Conservation (phyloP, 2,113 vertebrate species). For the Diglossa brunneiventris region DNA sequence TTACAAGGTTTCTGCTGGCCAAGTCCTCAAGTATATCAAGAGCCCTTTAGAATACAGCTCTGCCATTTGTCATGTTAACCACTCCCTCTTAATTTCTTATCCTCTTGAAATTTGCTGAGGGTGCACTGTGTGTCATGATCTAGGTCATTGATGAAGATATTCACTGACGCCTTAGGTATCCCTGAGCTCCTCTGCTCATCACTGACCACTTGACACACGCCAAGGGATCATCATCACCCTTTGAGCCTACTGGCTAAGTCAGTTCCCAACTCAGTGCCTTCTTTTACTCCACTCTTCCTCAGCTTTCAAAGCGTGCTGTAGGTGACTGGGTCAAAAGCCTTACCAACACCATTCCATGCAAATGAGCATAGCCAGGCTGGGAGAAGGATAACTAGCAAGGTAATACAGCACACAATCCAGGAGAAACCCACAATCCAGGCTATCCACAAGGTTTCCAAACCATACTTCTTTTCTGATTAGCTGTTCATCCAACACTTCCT, state of each 20-base stretch:
- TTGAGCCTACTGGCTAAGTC: neutral
- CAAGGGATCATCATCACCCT: neutral
- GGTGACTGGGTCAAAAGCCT: neutral
- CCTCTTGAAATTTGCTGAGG: slow-evolving; percentile 10
- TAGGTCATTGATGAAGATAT: slow-evolving; percentile 30
- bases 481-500: neutral
- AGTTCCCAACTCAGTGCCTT: neutral
- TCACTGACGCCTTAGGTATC: neutral
- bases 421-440: neutral
- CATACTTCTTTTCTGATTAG: neutral
- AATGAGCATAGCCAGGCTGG: neutral
- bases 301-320: neutral
- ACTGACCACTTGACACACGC: neutral
- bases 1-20: neutral
- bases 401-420: neutral
- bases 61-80: neutral
- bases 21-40: neutral
- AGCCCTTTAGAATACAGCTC: neutral
- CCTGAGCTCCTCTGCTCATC: neutral
- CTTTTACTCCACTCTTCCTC: neutral
- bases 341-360: neutral
- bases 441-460: neutral
- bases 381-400: neutral
- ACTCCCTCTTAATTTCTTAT: slow-evolving; percentile 5
- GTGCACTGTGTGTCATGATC: slow-evolving; percentile 5